Evolutionary conservation across 2,113 vertebrate genomes (phyloP).

Genomic region (Zosterops lateralis): DNA sequence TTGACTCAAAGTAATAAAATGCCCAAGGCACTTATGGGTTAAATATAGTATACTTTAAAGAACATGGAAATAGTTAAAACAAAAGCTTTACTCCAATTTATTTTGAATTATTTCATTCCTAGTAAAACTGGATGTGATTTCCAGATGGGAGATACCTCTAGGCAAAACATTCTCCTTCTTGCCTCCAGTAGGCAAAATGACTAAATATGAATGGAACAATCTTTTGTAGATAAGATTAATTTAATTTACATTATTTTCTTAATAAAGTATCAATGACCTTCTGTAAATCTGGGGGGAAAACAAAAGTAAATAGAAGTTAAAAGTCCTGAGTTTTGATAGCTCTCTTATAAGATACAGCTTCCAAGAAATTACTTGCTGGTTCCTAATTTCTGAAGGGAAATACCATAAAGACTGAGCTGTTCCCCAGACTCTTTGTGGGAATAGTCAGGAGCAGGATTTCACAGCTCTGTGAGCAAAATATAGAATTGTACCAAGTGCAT

Average conservation of each 20-base stretch:
- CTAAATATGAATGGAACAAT: not conserved
- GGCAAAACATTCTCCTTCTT: not conserved
- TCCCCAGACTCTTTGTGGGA: not conserved
- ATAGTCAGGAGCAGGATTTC: not conserved
- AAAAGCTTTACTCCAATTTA: not conserved
- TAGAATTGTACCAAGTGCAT: not conserved
- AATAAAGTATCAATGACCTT: not conserved
- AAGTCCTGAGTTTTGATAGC: not conserved
- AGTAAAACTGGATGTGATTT: slow-evolving; percentile 32
- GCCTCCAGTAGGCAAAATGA: not conserved
- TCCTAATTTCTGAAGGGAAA: not conserved
- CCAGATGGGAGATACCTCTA: not conserved
- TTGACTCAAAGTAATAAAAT: not conserved
- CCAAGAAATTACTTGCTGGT: not conserved
- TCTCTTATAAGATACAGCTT: not conserved
- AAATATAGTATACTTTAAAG: not conserved
- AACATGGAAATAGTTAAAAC: not conserved
- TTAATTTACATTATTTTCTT: not conserved
- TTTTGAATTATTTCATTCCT: not conserved
- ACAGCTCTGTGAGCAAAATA: not conserved
- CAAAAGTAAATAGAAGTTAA: not conserved
- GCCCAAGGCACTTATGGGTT: not conserved
- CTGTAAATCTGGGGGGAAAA: not conserved
- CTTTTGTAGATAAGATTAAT: not conserved
- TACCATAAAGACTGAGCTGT: not conserved